Conservation (phyloP, 1,140 invertebrate genomes). For the Mycetomoellerius zeteki region DNA sequence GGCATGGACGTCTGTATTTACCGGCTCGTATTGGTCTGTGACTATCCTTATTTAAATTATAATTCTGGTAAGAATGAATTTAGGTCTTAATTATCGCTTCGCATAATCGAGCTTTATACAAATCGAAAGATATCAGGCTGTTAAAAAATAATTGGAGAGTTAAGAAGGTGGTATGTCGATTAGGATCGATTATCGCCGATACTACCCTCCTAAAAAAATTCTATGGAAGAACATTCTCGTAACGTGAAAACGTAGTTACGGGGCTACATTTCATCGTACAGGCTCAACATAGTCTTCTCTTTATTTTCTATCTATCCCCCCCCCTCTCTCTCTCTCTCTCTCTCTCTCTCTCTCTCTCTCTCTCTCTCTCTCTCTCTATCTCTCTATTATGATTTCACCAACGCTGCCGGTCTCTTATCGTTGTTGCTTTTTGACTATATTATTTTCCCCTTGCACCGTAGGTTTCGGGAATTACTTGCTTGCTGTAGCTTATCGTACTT, state of each 20-base stretch:
- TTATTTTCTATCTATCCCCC: conserved; percentile 17
- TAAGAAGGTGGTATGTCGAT: conserved; percentile 81
- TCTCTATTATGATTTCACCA: conserved; percentile 45
- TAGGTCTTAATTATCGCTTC: conserved; percentile 30
- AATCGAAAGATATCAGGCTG: neutral
- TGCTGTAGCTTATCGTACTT: conserved; percentile 74
- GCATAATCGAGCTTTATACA: conserved; percentile 12
- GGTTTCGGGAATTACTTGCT: conserved; percentile 73
- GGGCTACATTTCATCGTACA: conserved; percentile 85
- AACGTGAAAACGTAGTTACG: conserved; percentile 80
- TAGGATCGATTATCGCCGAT: conserved; percentile 82
- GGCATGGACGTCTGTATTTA: conserved; percentile 9
- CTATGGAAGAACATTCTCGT: conserved; percentile 84
- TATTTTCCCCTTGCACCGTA: conserved; percentile 74
- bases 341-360: conserved; percentile 8
- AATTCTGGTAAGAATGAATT: conserved; percentile 12
- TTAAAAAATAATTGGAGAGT: conserved; percentile 78
- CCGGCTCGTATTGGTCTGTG: conserved; percentile 24
- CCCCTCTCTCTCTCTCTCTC: conserved; percentile 17
- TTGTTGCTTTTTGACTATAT: conserved; percentile 65
- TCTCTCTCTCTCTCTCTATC: neutral
- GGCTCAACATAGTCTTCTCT: conserved; percentile 45
- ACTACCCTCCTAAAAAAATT: conserved; percentile 83
- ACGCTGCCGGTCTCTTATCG: conserved; percentile 33
- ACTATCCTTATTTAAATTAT: conserved; percentile 46